A percentile compares a stretch with the other conserved stretches of the same genome.
Evolutionary conservation across 2,113 vertebrate species (phyloP).

Genomic region (Eublepharis macularius): DNA sequence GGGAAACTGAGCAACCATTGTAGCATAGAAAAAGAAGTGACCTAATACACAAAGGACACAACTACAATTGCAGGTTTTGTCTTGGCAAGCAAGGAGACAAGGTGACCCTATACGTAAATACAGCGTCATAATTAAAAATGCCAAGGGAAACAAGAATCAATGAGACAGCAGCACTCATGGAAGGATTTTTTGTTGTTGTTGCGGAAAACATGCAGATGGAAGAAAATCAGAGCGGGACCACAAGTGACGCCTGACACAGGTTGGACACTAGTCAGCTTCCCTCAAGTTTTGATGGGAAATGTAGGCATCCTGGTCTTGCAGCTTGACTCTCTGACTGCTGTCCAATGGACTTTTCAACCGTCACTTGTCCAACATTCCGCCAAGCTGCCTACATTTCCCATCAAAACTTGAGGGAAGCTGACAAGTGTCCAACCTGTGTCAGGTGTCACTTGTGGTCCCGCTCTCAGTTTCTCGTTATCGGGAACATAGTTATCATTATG

Average conservation of each 20-base stretch:
- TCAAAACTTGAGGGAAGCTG: no score
- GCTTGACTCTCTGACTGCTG: no score
- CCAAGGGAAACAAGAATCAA: slow-evolving; percentile 24
- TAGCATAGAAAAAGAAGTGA: background rate
- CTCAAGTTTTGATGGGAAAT: no score
- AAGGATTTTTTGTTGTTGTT: slow-evolving; percentile 10
- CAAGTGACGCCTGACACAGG: no score
- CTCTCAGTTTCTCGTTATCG: background rate
- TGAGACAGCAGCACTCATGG: slow-evolving; percentile 18
- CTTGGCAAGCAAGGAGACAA: background rate
- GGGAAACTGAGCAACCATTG: slow-evolving; percentile 3
- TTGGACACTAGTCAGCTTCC: no score
- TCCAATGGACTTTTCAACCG: no score
- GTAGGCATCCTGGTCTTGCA: no score
- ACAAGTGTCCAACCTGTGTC: no score
- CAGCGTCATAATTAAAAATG: background rate
- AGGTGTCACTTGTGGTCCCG: no score
- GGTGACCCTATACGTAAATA: background rate
- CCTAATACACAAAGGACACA: slow-evolving; percentile 1
- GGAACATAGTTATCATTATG: background rate
- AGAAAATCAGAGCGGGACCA: no score
- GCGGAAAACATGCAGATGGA: slow-evolving; percentile 14
- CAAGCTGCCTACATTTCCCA: no score
- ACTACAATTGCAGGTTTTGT: background rate
- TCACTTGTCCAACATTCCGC: no score